Conservation (phyloP, 2,113 vertebrate species). For the Donacobius atricapilla region DNA sequence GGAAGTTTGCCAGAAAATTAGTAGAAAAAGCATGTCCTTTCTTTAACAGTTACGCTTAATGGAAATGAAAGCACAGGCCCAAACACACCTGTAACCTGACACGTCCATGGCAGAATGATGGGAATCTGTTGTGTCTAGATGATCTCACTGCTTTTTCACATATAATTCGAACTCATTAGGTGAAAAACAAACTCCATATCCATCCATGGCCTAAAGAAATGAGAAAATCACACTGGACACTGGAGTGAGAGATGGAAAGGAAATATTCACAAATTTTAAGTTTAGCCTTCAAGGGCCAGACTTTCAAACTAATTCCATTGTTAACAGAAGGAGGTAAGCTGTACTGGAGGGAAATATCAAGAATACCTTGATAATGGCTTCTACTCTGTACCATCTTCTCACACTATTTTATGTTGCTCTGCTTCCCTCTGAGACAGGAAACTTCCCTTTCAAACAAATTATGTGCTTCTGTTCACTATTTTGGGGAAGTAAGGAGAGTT, state of each 20-base stretch:
- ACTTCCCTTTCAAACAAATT: not conserved
- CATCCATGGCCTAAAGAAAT: not conserved
- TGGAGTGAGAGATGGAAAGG: not conserved
- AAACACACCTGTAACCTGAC: not conserved
- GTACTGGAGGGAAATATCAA: not conserved
- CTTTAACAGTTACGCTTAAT: not conserved
- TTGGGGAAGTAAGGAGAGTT: not conserved
- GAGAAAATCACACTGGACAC: not conserved
- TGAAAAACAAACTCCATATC: not conserved
- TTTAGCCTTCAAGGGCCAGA: not conserved
- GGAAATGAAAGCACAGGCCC: not conserved
- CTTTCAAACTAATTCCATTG: not conserved
- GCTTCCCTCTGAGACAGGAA: not conserved
- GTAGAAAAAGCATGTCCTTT: not conserved
- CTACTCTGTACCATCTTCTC: not conserved
- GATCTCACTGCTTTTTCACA: not conserved
- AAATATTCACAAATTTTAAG: not conserved
- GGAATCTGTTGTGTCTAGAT: not conserved
- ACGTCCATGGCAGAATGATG: not conserved
- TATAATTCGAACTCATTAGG: not conserved
- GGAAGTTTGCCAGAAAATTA: not conserved
- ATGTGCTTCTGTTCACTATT: not conserved
- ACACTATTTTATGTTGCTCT: not conserved
- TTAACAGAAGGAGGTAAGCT: not conserved
- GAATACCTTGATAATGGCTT: not conserved